Percentiles rank a stretch among this genome's conserved stretches.
Evolutionary conservation across 2,888 invertebrate species (phyloP).

Genomic region (Peribatodes rhomboidaria): DNA sequence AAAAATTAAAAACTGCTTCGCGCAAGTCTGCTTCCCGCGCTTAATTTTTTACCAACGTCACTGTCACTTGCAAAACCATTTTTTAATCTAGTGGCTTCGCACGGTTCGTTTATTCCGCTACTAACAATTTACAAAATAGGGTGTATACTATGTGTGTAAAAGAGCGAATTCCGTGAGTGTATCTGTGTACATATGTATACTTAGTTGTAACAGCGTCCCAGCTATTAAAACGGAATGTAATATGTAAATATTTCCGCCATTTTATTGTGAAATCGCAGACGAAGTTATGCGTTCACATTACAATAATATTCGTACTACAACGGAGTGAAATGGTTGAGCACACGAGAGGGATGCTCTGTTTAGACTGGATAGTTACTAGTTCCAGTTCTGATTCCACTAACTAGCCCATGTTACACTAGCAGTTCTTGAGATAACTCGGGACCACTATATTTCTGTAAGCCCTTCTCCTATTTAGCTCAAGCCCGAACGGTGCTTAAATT

Average conservation of each 20-base stretch:
- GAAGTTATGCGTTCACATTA: constrained; percentile 10
- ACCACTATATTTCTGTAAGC: too few relatives aligned
- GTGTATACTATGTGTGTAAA: too few relatives aligned
- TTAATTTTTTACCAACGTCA: too few relatives aligned
- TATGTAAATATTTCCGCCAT: constrained; percentile 5
- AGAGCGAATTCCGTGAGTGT: too few relatives aligned
- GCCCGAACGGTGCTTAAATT: too few relatives aligned
- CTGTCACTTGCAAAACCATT: too few relatives aligned
- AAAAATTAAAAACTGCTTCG: too few relatives aligned
- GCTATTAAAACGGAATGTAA: constrained; percentile 14
- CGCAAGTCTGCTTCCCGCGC: too few relatives aligned
- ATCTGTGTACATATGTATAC: too few relatives aligned
- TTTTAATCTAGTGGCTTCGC: not conserved
- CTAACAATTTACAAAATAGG: not conserved
- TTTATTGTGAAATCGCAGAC: not conserved
- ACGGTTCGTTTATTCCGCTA: not conserved
- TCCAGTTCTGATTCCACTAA: not conserved
- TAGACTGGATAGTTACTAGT: not conserved
- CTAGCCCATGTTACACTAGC: too few relatives aligned
- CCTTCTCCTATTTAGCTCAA: too few relatives aligned
- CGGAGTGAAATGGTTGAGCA: not conserved
- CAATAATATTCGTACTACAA: constrained; percentile 6
- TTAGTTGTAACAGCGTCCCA: not conserved
- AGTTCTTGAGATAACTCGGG: too few relatives aligned
- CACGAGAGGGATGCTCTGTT: not conserved